Conservation (phyloP, 2,888 invertebrate species). For the Rotaria magnacalcarata region DNA sequence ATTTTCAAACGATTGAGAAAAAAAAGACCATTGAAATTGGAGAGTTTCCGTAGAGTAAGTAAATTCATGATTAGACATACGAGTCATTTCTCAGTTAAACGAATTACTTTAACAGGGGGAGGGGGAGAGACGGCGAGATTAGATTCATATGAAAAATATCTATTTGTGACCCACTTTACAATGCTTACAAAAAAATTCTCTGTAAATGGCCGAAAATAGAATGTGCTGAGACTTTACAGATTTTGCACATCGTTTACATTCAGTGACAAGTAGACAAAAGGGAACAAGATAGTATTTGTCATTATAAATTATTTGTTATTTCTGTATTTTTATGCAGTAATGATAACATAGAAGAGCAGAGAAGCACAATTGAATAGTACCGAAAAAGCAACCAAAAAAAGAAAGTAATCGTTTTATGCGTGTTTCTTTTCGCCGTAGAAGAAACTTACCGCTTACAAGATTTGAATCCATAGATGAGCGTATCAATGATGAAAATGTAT, state of each 20-base stretch:
- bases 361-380: background rate
- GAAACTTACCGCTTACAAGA: background rate
- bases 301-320: background rate
- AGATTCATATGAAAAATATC: too few species aligned
- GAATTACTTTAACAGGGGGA: too few species aligned
- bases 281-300: background rate
- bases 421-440: background rate
- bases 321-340: background rate
- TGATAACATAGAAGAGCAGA: background rate
- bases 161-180: too few species aligned
- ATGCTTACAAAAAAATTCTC: too few species aligned
- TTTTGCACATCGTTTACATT: background rate
- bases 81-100: too few species aligned
- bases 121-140: too few species aligned
- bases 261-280: background rate
- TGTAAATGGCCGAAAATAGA: too few species aligned
- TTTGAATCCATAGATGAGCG: background rate
- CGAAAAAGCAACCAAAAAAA: background rate
- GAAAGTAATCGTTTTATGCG: background rate
- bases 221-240: too few species aligned
- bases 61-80: too few species aligned
- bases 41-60: too few species aligned
- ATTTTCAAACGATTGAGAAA: too few species aligned
- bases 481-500: background rate
- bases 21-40: too few species aligned